These are phyloP conservation scores for Petrocephalus microphthalmus DNA, from an alignment of 2,113 vertebrate species.

Conservation along the genomic window DNA sequence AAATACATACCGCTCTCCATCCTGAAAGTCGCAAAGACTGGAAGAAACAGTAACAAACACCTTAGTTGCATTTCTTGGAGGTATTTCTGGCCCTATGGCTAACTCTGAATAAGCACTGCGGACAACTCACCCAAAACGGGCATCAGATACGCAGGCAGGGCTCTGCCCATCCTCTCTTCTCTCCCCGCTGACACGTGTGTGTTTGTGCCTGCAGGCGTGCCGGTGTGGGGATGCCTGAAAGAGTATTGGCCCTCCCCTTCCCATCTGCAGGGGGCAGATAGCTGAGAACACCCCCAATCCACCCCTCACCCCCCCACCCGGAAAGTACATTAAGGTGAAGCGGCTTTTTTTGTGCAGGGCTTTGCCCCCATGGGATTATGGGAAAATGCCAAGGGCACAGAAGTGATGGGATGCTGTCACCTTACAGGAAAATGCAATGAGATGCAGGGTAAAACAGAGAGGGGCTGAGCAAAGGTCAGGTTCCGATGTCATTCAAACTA, in stretches of 20 bases:
- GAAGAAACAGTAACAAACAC: constrained; percentile 27
- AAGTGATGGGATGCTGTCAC: neutral
- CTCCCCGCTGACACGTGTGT: constrained; percentile 9
- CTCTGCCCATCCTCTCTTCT: constrained; percentile 27
- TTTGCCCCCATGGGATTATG: neutral
- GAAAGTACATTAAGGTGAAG: neutral
- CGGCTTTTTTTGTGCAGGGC: neutral
- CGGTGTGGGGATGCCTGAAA: neutral
- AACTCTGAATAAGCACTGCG: neutral
- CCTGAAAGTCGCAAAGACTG: constrained; percentile 43
- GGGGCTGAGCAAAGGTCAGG: neutral
- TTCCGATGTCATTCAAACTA: neutral
- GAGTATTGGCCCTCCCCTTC: neutral
- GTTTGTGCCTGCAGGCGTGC: neutral
- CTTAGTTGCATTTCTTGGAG: neutral
- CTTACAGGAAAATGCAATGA: neutral
- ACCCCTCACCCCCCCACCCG: neutral
- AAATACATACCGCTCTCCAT: constrained; percentile 43
- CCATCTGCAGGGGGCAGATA: constrained; percentile 9
- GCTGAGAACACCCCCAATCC: neutral
- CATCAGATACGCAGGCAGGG: constrained; percentile 27
- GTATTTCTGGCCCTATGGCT: neutral
- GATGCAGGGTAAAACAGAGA: neutral
- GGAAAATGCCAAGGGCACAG: neutral
- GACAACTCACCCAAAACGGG: constrained; percentile 52